These are phyloP conservation scores for Sabellastarte sp. DNA, from an alignment of 2,888 invertebrate species.

Conservation along the genomic window DNA sequence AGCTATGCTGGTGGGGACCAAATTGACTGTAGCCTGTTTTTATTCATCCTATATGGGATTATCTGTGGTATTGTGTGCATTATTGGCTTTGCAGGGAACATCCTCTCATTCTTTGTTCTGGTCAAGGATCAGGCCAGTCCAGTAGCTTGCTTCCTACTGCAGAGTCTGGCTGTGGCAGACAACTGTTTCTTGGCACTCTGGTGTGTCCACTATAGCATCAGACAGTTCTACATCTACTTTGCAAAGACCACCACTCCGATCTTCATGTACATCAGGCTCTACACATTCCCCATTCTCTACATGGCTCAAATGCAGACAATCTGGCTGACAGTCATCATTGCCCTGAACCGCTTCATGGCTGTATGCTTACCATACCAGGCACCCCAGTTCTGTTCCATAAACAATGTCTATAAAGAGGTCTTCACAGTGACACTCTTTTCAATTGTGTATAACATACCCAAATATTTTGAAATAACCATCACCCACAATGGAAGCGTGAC, in stretches of 20 bases:
- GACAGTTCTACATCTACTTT: conserved; percentile 12
- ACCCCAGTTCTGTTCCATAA: conserved; percentile 25
- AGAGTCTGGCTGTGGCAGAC: conserved; percentile 27
- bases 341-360: conserved; percentile 33
- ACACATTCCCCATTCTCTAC: conserved; percentile 29
- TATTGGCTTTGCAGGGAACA: conserved; percentile 23
- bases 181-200: conserved; percentile 26
- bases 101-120: conserved; percentile 24
- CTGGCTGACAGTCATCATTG: conserved; percentile 31
- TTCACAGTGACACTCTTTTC: conserved; percentile 23
- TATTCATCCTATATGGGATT: conserved; percentile 19
- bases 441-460: conserved; percentile 27
- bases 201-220: conserved; percentile 25
- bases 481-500: background rate
- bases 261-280: conserved; percentile 19
- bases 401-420: conserved; percentile 27
- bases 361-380: conserved; percentile 31
- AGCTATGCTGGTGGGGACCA: no score
- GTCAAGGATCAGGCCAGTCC: conserved; percentile 17
- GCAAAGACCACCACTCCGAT: conserved; percentile 11
- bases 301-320: conserved; percentile 32
- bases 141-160: conserved; percentile 29
- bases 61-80: conserved; percentile 18
- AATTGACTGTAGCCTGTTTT: conserved; percentile 14
- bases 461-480: conserved; percentile 26